Percentiles rank a stretch among this genome's conserved stretches.
Evolutionary conservation across 2,113 vertebrate species (phyloP).

Genomic region (Glareola pratincola): DNA sequence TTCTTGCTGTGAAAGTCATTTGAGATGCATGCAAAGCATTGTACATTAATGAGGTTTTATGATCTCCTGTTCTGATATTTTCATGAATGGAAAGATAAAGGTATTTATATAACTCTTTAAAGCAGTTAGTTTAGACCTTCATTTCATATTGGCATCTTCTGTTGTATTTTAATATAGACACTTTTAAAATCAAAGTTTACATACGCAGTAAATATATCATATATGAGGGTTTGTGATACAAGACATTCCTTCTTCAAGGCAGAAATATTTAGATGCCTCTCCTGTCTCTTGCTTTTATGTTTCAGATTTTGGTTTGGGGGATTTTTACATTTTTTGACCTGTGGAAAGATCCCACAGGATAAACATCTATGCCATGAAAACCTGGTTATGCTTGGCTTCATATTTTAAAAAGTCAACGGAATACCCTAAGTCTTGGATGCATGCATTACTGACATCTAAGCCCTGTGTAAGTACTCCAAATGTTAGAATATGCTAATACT

Average conservation of each 20-base stretch:
- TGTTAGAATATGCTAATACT: neutral
- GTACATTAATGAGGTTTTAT: neutral
- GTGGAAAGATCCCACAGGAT: neutral
- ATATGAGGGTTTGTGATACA: neutral
- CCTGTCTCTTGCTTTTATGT: neutral
- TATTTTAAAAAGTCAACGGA: neutral
- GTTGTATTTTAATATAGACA: neutral
- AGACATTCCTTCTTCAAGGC: neutral
- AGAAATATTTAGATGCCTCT: neutral
- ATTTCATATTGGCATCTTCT: neutral
- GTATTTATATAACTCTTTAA: neutral
- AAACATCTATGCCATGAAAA: neutral
- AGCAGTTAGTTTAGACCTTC: neutral
- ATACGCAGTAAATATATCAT: neutral
- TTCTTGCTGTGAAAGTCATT: slow-evolving; percentile 21
- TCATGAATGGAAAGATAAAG: neutral
- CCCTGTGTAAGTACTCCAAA: neutral
- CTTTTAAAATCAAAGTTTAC: neutral
- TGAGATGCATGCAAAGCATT: neutral
- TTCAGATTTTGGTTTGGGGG: neutral
- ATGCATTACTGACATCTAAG: neutral
- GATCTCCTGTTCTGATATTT: neutral
- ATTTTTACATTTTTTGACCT: neutral
- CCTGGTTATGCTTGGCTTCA: neutral
- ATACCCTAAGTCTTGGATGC: neutral